Evolutionary conservation across 2,888 invertebrate species (phyloP).

Genomic region (Clusia tigrina): DNA sequence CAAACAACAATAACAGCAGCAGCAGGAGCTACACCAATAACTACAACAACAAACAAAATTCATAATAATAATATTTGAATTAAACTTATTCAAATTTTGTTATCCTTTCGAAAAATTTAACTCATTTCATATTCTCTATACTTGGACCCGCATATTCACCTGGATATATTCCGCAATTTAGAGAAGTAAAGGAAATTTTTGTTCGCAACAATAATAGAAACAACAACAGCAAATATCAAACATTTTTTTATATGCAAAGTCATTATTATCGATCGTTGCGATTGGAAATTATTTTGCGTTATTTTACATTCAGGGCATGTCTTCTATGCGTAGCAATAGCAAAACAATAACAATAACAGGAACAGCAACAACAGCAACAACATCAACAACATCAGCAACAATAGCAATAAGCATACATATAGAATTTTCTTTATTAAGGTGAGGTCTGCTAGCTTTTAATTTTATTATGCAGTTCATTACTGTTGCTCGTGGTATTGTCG

Average conservation of each 20-base stretch:
- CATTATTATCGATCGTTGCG: background rate
- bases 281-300: background rate
- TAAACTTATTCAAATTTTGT: conserved; percentile 6
- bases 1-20: background rate
- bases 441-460: background rate
- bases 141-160: no score
- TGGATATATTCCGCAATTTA: no score
- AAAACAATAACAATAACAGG: no score
- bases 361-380: no score
- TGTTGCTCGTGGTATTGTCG: no score
- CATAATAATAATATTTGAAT: conserved; percentile 1
- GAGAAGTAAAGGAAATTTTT: background rate
- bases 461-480: background rate
- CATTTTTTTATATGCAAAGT: background rate
- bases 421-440: background rate
- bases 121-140: no score
- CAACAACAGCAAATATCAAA: no score
- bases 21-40: background rate
- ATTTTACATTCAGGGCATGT: conserved; percentile 4
- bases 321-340: no score
- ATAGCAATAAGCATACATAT: background rate
- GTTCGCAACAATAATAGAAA: background rate
- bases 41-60: background rate
- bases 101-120: no score
- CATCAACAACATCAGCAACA: no score